These are phyloP conservation scores for Lycopodina hypogea DNA, from an alignment of 37 sponge, comb jelly and placozoan species.

Conservation along the genomic window DNA sequence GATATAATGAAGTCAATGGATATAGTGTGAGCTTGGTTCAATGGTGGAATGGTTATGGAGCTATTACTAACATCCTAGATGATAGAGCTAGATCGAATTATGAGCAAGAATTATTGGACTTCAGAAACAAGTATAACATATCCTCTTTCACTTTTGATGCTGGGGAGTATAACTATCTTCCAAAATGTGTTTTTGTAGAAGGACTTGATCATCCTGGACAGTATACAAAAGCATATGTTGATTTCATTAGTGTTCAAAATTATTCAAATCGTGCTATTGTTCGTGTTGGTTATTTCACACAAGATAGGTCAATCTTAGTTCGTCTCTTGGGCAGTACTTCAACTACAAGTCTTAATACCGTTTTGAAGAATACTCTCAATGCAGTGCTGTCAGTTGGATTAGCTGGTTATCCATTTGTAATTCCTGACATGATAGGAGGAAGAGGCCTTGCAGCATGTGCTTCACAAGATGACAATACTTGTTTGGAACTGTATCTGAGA, in stretches of 20 bases:
- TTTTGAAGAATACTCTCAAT: slow-evolving; percentile 72
- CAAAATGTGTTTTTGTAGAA: slow-evolving; percentile 64
- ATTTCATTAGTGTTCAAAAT: slow-evolving; percentile 32
- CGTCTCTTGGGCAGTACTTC: slow-evolving; percentile 52
- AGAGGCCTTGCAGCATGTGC: not conserved
- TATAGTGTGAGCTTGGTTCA: slow-evolving; percentile 52
- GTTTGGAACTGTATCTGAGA: slow-evolving; percentile 63
- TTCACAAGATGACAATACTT: not conserved
- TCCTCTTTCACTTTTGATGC: slow-evolving; percentile 72
- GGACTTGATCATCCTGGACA: slow-evolving; percentile 24
- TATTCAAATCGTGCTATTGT: slow-evolving; percentile 44
- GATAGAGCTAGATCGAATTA: slow-evolving; percentile 25
- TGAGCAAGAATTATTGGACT: slow-evolving; percentile 17
- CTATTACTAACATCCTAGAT: slow-evolving; percentile 60
- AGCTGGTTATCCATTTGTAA: slow-evolving; percentile 75
- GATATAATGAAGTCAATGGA: slow-evolving; percentile 9
- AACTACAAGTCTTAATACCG: slow-evolving; percentile 66
- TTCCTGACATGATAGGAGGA: slow-evolving; percentile 80
- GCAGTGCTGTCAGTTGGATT: slow-evolving; percentile 72
- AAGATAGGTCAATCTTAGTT: slow-evolving; percentile 55
- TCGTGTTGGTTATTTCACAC: slow-evolving; percentile 74
- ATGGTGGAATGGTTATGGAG: slow-evolving; percentile 84
- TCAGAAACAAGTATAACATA: slow-evolving; percentile 25
- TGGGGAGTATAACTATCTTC: slow-evolving; percentile 75
- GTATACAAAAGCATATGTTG: slow-evolving; percentile 42